A percentile compares a stretch with the other conserved stretches of the same genome.
These are phyloP conservation scores for Taxidea taxus DNA, from an alignment of 2,113 vertebrate species.

Conservation along the genomic window DNA sequence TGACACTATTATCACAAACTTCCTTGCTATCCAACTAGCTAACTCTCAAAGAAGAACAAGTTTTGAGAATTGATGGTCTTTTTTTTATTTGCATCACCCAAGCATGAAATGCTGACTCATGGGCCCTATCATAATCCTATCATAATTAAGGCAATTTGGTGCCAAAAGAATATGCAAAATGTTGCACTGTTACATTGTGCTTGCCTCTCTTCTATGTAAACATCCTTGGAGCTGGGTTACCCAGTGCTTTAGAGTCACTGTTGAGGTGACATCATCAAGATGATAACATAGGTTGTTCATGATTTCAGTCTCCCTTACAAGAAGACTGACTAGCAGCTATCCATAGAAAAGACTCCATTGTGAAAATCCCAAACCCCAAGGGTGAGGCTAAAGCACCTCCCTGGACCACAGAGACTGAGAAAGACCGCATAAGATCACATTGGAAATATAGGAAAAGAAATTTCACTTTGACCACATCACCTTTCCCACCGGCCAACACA, in stretches of 20 bases:
- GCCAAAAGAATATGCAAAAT: background rate
- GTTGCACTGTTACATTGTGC: background rate
- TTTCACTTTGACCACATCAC: background rate
- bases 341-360: background rate
- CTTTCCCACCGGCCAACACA: background rate
- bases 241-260: background rate
- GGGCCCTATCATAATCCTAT: background rate
- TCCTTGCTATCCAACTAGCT: background rate
- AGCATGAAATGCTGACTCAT: background rate
- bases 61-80: background rate
- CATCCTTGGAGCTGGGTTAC: background rate
- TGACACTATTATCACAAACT: background rate
- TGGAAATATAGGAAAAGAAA: background rate
- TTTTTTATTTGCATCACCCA: background rate
- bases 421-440: background rate
- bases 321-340: background rate
- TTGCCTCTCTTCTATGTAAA: background rate
- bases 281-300: background rate
- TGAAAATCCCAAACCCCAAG: background rate
- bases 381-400: background rate
- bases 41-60: background rate
- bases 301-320: background rate
- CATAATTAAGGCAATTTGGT: background rate
- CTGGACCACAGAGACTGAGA: background rate
- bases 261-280: background rate